Evolutionary conservation across 2,113 vertebrate genomes (phyloP).

Genomic region (Dasyurus viverrinus): DNA sequence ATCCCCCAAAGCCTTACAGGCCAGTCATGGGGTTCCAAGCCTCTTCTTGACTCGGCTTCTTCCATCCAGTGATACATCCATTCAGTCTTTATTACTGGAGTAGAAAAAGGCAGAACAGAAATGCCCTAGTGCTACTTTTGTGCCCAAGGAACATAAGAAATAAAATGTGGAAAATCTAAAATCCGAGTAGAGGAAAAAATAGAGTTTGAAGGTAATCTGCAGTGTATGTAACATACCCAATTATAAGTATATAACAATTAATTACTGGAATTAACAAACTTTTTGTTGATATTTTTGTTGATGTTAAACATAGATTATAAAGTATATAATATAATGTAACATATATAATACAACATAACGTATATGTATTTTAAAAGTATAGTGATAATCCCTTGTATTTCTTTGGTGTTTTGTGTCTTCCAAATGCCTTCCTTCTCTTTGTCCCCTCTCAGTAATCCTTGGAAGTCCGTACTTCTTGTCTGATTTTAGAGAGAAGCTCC

Average conservation of each 20-base stretch:
- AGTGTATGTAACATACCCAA: too few relatives aligned
- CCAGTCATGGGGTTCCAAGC: neutral
- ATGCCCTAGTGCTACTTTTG: neutral
- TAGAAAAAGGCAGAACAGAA: conserved; percentile 27
- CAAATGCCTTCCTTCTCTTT: neutral
- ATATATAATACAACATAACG: neutral
- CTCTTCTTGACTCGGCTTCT: neutral
- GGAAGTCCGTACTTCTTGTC: neutral
- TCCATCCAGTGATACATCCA: neutral
- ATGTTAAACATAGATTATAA: neutral
- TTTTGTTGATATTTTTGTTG: too few relatives aligned
- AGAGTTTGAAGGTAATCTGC: neutral
- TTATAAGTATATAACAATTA: neutral
- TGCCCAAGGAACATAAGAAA: neutral
- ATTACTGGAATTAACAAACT: neutral
- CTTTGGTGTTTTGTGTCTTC: neutral
- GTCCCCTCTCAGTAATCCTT: neutral
- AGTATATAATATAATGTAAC: too few relatives aligned
- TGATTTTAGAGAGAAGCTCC: neutral
- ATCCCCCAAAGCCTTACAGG: neutral
- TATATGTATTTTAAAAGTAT: neutral
- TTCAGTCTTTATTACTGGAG: neutral
- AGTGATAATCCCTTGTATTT: neutral
- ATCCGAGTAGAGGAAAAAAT: neutral
- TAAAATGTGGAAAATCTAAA: neutral